A percentile compares a stretch with the other conserved stretches of the same genome.
phyloP scores from a whole-genome alignment of 2,113 vertebrate species.

The Muntiacus muntjak region DNA sequence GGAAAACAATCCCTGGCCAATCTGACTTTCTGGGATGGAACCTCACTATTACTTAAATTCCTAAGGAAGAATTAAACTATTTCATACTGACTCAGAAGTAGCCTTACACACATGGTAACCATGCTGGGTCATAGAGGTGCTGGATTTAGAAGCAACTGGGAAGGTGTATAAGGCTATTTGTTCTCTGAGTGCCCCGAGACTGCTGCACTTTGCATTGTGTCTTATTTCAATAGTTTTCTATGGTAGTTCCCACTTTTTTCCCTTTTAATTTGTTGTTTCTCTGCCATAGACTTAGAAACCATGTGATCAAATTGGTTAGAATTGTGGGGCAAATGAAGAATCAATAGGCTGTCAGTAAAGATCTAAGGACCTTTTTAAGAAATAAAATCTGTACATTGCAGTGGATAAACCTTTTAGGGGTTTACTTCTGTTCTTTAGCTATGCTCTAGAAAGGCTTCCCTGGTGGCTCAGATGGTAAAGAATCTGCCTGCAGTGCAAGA shows the following conservation, averaged over 20 bases:
- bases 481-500: background rate
- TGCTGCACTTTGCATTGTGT: background rate
- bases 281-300: background rate
- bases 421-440: background rate
- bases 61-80: background rate
- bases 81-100: background rate
- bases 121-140: background rate
- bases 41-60: background rate
- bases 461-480: background rate
- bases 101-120: background rate
- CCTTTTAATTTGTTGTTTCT: background rate
- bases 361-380: background rate
- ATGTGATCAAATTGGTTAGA: background rate
- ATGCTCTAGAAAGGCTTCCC: background rate
- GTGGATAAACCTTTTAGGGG: background rate
- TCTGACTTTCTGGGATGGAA: background rate
- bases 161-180: background rate
- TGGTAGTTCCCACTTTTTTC: background rate
- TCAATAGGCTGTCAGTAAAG: background rate
- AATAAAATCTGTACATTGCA: background rate
- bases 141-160: background rate
- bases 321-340: background rate
- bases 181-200: background rate
- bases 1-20: background rate
- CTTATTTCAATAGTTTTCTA: background rate